Evolutionary conservation across 2,113 vertebrate genomes (phyloP), one percentile per base, ranked within the genome.

Genomic region (Pelusios castaneus): DNA sequence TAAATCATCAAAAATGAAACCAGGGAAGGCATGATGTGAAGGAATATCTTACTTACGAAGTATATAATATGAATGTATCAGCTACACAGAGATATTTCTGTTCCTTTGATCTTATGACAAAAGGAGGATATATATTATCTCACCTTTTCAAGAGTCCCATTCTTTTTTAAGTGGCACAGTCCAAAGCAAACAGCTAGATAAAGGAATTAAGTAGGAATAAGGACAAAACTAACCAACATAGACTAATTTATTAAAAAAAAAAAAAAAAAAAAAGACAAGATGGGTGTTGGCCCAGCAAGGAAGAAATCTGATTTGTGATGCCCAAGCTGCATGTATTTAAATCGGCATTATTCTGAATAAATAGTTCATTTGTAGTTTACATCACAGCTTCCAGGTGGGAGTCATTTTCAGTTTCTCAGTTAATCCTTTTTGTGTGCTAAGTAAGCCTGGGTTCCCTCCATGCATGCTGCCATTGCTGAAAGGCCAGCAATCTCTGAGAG

Each of bases 1-100:
- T 14, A 70, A 70, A 3, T 27, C 0, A 43, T 3, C 3, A 1
- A 8, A 2, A 2, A 45, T 2, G 3, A 3, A 45, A 51, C 41
- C 2, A 87, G 10, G 0, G 4, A 81, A 47, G 38, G 14, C 16
- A 6, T 25, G 6, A 14, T 14, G 8, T 47, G 75, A 47, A 31
- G 14, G 25, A 49, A 47, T 7, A 2, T 31, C 45, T 31, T 47
- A 17, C 13, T 29, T 43, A 29, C 14, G 75, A 47, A 45, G 25
- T 6, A 47, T 31, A 47, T 47, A 47, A 29, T 47, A 77, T 31
- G 25, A 49, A 29, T 31, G 75, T 49, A 25, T 47, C 73, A 45
- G 43, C 73, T 41, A 47, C 13, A 29, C 21, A 29, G 43, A 76
- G 27, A 16, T 47, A 29, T 77, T 77, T 77, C 75, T 49, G 31